Evolutionary conservation across 2,113 vertebrate genomes (phyloP), one percentile per base, ranked within the genome.

Genomic region (Calidris pugnax): DNA sequence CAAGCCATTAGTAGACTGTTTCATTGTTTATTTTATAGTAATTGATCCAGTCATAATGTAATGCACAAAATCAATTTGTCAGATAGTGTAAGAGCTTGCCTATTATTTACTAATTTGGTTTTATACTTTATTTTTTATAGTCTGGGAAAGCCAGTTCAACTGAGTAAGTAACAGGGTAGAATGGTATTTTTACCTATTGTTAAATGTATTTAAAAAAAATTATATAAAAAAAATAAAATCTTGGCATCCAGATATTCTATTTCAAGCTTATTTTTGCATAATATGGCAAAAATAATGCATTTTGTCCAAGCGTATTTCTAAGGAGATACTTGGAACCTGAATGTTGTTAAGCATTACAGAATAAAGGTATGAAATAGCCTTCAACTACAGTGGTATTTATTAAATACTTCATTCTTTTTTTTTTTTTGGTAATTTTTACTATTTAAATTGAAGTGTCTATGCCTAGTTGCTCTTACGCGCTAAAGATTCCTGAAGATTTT

Each of bases 381-480:
- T 4, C 20, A 86, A 43, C 11, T 48, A 33, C 43, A 33, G 14
- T 23, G 18, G 5, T 79, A 56, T 91, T 92, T 69, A 51, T 72
- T 69, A 89, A 76, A 56, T 0, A 0, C 1, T 37, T 57, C 71
- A 19, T 77, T 88, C 5, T 68, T 28, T 0, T 1, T 28, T 33
- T 37, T 10, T 43, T 5, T 20, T 39, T 50, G 2, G 17, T 2
- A 50, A 24, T 63, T 56, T 68, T 60, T 83, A 5, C 5, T 26
- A 9, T 68, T 93, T 71, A 15, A 64, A 21, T 69, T 18, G 23
- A 9, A 66, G 10, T n/a, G 13, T 69, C 33, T 85, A 23, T 87
- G 21, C 39, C 39, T 78, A 39, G 8, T 60, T 82, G 20, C 63
- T 88, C 10, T n/a, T 83, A 59, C 1, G 5, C 3, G 22, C 18